Percentiles rank a stretch among this genome's conserved stretches.
These are phyloP conservation scores for Microctenopoma lineatum DNA, from an alignment of 2,797 vertebrate genomes.

Conservation along the genomic window DNA sequence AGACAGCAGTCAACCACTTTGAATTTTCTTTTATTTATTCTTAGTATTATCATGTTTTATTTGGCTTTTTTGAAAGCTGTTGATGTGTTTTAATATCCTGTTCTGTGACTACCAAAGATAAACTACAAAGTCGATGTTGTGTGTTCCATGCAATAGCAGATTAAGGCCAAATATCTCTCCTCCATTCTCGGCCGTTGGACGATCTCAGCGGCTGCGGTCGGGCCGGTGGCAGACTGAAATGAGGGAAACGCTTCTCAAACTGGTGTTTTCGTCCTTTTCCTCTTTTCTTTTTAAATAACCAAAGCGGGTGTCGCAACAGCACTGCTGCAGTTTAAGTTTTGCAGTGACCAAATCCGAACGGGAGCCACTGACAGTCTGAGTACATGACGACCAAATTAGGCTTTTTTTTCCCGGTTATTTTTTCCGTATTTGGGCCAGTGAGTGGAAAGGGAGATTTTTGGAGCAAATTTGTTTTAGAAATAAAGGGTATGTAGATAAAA, in stretches of 20 bases:
- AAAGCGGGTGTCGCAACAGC: constrained; percentile 86
- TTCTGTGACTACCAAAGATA: constrained; percentile 98
- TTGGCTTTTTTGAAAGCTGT: constrained; percentile 72
- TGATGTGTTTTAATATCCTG: constrained; percentile 86
- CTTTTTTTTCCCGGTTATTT: constrained; percentile 38
- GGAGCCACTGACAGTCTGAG: constrained; percentile 71
- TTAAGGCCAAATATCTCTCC: constrained; percentile 93
- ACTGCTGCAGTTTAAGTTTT: constrained; percentile 81
- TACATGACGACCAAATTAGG: constrained; percentile 78
- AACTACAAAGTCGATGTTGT: constrained; percentile 93
- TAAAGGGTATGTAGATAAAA: constrained; percentile 60
- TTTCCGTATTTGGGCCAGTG: constrained; percentile 73
- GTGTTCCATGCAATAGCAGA: constrained; percentile 97
- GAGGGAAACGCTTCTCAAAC: constrained; percentile 76
- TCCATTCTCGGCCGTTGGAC: constrained; percentile 88
- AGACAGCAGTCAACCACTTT: constrained; percentile 87
- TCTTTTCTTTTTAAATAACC: constrained; percentile 82
- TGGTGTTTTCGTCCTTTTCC: constrained; percentile 74
- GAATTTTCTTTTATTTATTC: constrained; percentile 76
- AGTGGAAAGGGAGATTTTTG: constrained; percentile 73
- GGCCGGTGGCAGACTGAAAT: constrained; percentile 72
- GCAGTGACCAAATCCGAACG: constrained; percentile 88
- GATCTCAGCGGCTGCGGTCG: constrained; percentile 81
- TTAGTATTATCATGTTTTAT: constrained; percentile 83
- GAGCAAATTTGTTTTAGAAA: constrained; percentile 68